A percentile compares a stretch with the other conserved stretches of the same genome.
phyloP scores from a whole-genome alignment of 2,113 vertebrate genomes.

The Gallinago paraguaiae region DNA sequence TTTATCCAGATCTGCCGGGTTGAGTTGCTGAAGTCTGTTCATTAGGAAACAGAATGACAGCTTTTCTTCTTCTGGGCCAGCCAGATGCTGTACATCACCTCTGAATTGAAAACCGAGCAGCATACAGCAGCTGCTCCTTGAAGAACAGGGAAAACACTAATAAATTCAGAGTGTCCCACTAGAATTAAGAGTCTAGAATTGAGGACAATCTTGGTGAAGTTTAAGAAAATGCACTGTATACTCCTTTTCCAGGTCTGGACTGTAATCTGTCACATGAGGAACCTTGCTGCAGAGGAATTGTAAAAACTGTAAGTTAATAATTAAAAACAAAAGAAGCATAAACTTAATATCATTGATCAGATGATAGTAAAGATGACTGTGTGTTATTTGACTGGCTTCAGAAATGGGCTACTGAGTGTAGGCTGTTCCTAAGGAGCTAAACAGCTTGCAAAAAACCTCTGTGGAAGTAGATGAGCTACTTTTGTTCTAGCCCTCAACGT shows the following conservation, averaged over 20 bases:
- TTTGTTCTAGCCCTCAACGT: neutral
- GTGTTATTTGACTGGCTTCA: neutral
- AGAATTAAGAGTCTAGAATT: neutral
- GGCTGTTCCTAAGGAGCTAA: neutral
- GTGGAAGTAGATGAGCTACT: neutral
- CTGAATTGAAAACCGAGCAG: neutral
- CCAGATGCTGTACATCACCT: neutral
- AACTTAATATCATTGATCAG: neutral
- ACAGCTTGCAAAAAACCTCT: neutral
- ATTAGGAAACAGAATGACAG: neutral
- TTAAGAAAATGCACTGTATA: neutral
- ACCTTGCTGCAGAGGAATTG: neutral
- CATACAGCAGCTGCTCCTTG: neutral
- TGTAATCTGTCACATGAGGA: neutral
- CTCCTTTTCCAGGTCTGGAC: neutral
- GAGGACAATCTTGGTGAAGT: neutral
- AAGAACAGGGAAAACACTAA: neutral
- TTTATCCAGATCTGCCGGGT: neutral
- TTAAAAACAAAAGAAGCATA: neutral
- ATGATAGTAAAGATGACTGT: neutral
- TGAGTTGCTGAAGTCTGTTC: neutral
- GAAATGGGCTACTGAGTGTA: neutral
- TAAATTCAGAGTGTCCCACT: neutral
- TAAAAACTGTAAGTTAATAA: neutral
- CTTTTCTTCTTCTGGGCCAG: slow-evolving; percentile 3